Evolutionary conservation across 2,888 invertebrate genomes (phyloP).

Genomic region (Galerucella pusilla): DNA sequence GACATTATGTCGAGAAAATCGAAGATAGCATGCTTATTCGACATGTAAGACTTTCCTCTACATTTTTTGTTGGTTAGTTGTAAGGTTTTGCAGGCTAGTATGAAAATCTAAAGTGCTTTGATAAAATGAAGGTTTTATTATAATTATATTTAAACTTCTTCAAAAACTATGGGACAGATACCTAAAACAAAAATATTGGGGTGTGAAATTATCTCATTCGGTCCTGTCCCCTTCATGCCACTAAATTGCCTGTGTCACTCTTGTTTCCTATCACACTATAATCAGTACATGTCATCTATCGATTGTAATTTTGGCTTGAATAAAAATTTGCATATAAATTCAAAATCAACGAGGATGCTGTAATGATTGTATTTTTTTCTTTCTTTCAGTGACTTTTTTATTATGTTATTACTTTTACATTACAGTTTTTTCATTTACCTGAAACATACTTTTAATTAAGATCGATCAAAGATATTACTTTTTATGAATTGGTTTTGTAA

Average conservation of each 20-base stretch:
- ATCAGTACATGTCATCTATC: constrained; percentile 46
- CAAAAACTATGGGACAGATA: too few relatives aligned
- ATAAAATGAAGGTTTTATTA: too few relatives aligned
- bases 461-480: constrained; percentile 21
- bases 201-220: constrained; percentile 7
- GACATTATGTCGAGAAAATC: too few relatives aligned
- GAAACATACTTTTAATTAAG: constrained; percentile 31
- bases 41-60: too few relatives aligned
- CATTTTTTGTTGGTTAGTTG: too few relatives aligned
- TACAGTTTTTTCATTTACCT: constrained; percentile 36
- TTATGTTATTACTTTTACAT: constrained; percentile 40
- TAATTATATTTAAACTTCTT: too few relatives aligned
- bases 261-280: constrained; percentile 47
- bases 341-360: constrained; percentile 39
- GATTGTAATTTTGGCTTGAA: constrained; percentile 44
- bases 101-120: too few relatives aligned
- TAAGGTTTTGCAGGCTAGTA: too few relatives aligned
- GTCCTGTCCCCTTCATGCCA: constrained; percentile 36
- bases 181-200: neutral
- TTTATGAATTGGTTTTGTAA: neutral
- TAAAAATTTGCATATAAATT: constrained; percentile 47
- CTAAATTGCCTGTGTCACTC: constrained; percentile 49
- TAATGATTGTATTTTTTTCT: constrained; percentile 41
- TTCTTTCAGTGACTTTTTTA: constrained; percentile 19
- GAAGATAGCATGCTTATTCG: too few relatives aligned